Evolutionary conservation across 2,888 invertebrate species (phyloP).

Genomic region (Kryphioiulus occultus): DNA sequence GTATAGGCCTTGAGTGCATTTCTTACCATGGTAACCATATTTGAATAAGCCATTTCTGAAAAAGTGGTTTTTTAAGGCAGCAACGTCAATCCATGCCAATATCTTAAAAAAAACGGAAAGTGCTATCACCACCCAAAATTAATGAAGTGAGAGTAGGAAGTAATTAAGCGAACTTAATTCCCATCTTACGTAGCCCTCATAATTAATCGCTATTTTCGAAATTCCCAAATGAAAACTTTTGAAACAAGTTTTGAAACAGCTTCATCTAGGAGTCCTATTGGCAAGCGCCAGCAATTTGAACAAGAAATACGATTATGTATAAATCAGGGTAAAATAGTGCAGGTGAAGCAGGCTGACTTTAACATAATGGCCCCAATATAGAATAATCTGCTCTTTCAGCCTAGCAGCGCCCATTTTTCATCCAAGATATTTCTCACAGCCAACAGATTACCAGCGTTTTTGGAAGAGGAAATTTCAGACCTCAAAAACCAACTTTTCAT

Average conservation of each 20-base stretch:
- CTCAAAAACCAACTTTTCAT: background rate
- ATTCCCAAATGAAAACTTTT: background rate
- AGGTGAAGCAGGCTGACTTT: background rate
- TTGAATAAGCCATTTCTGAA: too few relatives aligned
- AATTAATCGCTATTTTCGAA: background rate
- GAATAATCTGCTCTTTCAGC: background rate
- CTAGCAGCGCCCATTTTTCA: background rate
- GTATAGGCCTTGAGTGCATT: too few relatives aligned
- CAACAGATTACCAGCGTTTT: too few relatives aligned
- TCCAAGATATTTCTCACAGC: too few relatives aligned
- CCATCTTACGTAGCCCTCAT: background rate
- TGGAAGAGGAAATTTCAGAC: background rate
- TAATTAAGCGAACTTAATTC: background rate
- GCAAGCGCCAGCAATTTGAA: background rate
- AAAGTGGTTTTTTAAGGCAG: too few relatives aligned
- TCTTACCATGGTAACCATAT: too few relatives aligned
- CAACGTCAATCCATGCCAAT: background rate
- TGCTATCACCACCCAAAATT: background rate
- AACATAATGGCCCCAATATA: constrained; percentile 5
- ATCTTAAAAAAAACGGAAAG: background rate
- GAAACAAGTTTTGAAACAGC: background rate
- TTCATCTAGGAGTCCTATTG: background rate
- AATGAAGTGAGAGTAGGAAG: background rate
- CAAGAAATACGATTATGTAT: background rate
- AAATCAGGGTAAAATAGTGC: background rate